Evolutionary conservation across 2,888 invertebrate species (phyloP).

Genomic region (Euzetes globulus): DNA sequence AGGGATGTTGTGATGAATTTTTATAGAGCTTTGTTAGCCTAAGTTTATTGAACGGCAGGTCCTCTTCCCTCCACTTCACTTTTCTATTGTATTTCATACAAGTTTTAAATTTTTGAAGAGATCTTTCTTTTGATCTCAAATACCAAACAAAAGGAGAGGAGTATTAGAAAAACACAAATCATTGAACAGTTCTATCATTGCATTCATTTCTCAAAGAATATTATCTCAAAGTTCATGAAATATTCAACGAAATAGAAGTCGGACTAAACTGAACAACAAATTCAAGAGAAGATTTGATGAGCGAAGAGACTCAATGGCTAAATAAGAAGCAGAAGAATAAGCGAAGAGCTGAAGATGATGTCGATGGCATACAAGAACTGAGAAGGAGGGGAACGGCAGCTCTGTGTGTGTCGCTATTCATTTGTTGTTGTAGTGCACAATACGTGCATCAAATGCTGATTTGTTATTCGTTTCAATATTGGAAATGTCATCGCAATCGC

Average conservation of each 20-base stretch:
- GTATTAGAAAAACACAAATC: conserved; percentile 13
- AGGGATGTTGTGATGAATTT: no score
- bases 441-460: conserved; percentile 24
- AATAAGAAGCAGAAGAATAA: conserved; percentile 4
- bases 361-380: not conserved
- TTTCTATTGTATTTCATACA: not conserved
- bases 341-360: not conserved
- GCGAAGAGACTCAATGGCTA: conserved; percentile 4
- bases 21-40: no score
- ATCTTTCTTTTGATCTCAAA: not conserved
- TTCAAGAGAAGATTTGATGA: conserved; percentile 8
- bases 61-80: not conserved
- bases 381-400: not conserved
- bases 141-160: not conserved
- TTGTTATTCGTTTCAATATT: conserved; percentile 28
- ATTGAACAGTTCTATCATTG: not conserved
- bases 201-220: conserved; percentile 15
- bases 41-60: no score
- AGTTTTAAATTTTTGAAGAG: not conserved
- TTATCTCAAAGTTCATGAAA: conserved; percentile 28
- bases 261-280: conserved; percentile 1
- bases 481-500: conserved; percentile 23
- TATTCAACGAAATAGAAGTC: conserved; percentile 24
- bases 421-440: not conserved
- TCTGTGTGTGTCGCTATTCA: not conserved